A percentile compares a stretch with the other conserved stretches of the same genome.
Evolutionary conservation across 2,113 vertebrate species (phyloP).

Genomic region (Kobus ellipsiprymnus): DNA sequence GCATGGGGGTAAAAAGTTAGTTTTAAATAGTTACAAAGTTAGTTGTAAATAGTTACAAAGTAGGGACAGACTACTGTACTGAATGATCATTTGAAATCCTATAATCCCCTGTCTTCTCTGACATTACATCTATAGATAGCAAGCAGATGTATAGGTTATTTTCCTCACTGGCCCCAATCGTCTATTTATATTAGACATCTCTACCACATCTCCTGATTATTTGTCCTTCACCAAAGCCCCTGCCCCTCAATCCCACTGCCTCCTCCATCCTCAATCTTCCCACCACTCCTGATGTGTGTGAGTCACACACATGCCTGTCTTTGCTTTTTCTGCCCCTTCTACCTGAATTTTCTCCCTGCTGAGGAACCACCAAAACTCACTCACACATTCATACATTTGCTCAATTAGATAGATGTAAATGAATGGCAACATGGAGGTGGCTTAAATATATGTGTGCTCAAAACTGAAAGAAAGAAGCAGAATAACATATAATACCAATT

Average conservation of each 20-base stretch:
- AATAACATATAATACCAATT: not conserved
- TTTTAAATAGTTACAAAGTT: too few relatives aligned
- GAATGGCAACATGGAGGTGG: not conserved
- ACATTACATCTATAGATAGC: not conserved
- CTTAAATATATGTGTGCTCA: not conserved
- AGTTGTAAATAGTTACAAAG: too few relatives aligned
- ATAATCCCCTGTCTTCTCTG: not conserved
- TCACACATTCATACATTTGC: not conserved
- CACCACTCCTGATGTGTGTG: fast-evolving
- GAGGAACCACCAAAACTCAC: not conserved
- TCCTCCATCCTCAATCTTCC: not conserved
- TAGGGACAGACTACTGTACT: not conserved
- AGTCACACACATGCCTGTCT: not conserved
- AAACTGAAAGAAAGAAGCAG: not conserved
- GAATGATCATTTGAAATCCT: not conserved
- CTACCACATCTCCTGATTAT: not conserved
- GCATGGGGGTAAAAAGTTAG: too few relatives aligned
- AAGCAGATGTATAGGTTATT: not conserved
- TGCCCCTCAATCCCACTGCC: not conserved
- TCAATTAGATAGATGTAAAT: not conserved
- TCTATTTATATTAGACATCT: not conserved
- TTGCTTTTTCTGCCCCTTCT: fast-evolving
- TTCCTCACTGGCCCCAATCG: not conserved
- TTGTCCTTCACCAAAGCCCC: not conserved
- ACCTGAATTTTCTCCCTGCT: not conserved